phyloP scores from a whole-genome alignment of 1,140 invertebrate species.

The Forficula auricularia region DNA sequence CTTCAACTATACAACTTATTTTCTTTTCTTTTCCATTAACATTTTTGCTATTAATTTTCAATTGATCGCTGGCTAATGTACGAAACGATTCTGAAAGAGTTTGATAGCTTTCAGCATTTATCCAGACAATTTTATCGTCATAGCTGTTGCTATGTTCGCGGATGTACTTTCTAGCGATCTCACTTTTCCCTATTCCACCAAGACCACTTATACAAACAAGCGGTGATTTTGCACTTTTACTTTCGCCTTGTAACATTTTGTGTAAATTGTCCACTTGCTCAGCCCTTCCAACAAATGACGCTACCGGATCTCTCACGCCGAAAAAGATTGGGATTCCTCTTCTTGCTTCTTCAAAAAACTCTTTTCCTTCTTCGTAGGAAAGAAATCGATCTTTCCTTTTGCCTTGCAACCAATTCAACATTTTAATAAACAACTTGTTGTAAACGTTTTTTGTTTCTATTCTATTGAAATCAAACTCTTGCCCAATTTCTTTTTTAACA shows the following conservation, averaged over 20 bases:
- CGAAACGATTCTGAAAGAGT: constrained; percentile 13
- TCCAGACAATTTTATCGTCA: constrained; percentile 16
- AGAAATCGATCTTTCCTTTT: too few relatives aligned
- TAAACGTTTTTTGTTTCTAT: too few relatives aligned
- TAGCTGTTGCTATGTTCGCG: constrained; percentile 10
- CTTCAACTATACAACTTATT: constrained; percentile 9
- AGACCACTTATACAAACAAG: constrained; percentile 10
- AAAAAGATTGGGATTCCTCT: constrained; percentile 7
- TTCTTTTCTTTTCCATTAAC: constrained; percentile 6
- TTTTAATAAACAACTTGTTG: too few relatives aligned
- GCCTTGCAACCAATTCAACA: too few relatives aligned
- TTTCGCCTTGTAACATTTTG: neutral
- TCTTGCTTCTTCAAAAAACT: too few relatives aligned
- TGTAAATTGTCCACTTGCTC: constrained; percentile 4
- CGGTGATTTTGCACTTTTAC: constrained; percentile 3
- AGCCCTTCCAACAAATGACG: constrained; percentile 5
- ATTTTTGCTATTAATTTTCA: constrained; percentile 11
- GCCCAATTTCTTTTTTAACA: constrained; percentile 2
- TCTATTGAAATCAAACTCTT: neutral
- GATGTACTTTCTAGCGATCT: constrained; percentile 15
- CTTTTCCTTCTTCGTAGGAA: too few relatives aligned
- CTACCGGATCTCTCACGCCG: constrained; percentile 3
- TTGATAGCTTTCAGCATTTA: constrained; percentile 17
- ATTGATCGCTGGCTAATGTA: constrained; percentile 9
- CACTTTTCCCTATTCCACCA: constrained; percentile 16